A percentile compares a stretch with the other conserved stretches of the same genome.
Evolutionary conservation across 2,888 invertebrate genomes (phyloP).

Genomic region (Calliopum simillimum): DNA sequence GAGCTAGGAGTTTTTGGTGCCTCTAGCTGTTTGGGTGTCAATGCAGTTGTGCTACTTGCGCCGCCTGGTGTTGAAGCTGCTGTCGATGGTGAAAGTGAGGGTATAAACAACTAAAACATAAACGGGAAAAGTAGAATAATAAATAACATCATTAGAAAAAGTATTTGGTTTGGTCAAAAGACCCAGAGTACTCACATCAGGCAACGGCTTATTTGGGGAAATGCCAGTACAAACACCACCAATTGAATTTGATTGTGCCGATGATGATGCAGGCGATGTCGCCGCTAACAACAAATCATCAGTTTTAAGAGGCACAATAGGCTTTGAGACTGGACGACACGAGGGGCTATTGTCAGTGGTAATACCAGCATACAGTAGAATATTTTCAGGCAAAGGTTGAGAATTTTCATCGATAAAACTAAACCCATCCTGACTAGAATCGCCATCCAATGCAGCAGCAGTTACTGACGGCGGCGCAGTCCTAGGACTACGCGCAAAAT

Average conservation of each 20-base stretch:
- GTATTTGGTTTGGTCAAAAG: background rate
- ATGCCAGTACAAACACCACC: slow-evolving; percentile 46
- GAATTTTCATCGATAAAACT: slow-evolving; percentile 70
- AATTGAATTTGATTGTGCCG: slow-evolving; percentile 50
- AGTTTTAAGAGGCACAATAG: slow-evolving; percentile 61
- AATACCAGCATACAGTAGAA: slow-evolving; percentile 63
- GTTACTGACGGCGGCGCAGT: slow-evolving; percentile 39
- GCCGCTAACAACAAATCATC: slow-evolving; percentile 54
- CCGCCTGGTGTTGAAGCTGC: slow-evolving; percentile 62
- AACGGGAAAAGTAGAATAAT: background rate
- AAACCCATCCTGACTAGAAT: slow-evolving; percentile 72
- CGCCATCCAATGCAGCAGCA: slow-evolving; percentile 63
- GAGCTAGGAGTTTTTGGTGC: slow-evolving; percentile 65
- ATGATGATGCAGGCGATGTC: slow-evolving; percentile 52
- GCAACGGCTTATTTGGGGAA: slow-evolving; percentile 54
- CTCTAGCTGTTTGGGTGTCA: slow-evolving; percentile 62
- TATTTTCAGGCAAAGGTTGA: slow-evolving; percentile 63
- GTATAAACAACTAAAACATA: slow-evolving; percentile 54
- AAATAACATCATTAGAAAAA: background rate
- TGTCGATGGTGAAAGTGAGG: slow-evolving; percentile 61
- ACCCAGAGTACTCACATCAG: slow-evolving; percentile 52
- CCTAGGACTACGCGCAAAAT: slow-evolving; percentile 47
- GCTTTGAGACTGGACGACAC: slow-evolving; percentile 63
- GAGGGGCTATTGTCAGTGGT: slow-evolving; percentile 66
- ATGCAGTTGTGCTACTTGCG: slow-evolving; percentile 49